A percentile compares a stretch with the other conserved stretches of the same genome.
Conservation (phyloP, 2,113 vertebrate genomes). For the Aspiorhynchus laticeps region DNA sequence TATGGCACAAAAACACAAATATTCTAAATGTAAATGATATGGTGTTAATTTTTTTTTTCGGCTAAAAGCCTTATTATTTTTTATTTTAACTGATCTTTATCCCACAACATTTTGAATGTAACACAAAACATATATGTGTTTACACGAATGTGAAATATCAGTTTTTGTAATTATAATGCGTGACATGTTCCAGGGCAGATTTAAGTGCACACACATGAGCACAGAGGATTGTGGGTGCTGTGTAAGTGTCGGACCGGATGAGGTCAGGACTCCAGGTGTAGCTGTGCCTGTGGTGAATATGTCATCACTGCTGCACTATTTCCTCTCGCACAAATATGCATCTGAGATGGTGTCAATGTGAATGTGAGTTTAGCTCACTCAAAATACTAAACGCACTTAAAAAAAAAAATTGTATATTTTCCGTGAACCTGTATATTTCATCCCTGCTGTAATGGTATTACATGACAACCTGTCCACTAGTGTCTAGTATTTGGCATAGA, state of each 20-base stretch:
- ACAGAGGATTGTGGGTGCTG: background rate
- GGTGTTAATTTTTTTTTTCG: background rate
- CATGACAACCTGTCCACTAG: too few species aligned
- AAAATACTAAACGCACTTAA: background rate
- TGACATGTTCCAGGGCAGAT: background rate
- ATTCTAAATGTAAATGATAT: background rate
- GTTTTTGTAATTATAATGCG: background rate
- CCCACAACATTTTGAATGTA: background rate
- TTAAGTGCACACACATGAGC: background rate
- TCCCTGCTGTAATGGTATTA: background rate
- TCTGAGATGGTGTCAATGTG: background rate
- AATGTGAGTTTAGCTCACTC: background rate
- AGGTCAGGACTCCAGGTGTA: background rate
- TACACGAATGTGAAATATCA: background rate
- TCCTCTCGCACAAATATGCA: too few species aligned
- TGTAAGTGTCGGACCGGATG: background rate
- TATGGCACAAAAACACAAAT: background rate
- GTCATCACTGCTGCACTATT: slow-evolving; percentile 8
- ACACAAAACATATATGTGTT: too few species aligned
- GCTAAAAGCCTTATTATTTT: too few species aligned
- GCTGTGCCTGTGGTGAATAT: background rate
- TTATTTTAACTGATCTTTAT: background rate
- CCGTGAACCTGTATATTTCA: background rate
- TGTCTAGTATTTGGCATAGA: background rate
- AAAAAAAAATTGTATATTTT: background rate